A percentile compares a stretch with the other conserved stretches of the same genome.
These are phyloP conservation scores for Paralvinella palmiformis DNA, from an alignment of 1,140 invertebrate genomes.

Conservation along the genomic window DNA sequence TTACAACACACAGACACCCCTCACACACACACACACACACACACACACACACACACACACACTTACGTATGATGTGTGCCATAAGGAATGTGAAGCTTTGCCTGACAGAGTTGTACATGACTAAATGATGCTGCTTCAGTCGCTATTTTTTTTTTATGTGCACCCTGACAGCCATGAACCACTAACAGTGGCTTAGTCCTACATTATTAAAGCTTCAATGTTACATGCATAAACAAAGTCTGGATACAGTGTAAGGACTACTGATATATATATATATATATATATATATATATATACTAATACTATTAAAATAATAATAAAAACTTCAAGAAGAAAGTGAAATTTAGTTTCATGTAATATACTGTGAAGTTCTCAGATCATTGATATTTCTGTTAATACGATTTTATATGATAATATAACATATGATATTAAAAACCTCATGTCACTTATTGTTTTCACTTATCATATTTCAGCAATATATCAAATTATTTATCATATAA, in stretches of 20 bases:
- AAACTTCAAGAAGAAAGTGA: neutral
- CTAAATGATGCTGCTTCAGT: conserved; percentile 31
- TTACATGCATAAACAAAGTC: too few relatives aligned
- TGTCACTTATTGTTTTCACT: neutral
- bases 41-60: neutral
- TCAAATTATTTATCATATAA: neutral
- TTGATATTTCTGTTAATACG: neutral
- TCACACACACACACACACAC: neutral
- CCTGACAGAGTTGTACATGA: conserved; percentile 46
- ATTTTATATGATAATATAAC: neutral
- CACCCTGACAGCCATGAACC: conserved; percentile 69
- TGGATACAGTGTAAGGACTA: conserved; percentile 45
- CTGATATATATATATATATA: conserved; percentile 23
- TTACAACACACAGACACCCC: neutral
- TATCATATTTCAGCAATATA: neutral
- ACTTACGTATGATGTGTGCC: conserved; percentile 82
- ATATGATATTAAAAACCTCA: neutral
- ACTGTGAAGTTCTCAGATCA: too few relatives aligned
- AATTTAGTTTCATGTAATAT: neutral
- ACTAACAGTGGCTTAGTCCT: conserved; percentile 64
- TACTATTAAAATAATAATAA: neutral
- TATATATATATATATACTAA: neutral
- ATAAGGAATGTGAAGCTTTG: conserved; percentile 58
- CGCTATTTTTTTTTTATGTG: conserved; percentile 37
- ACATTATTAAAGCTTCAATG: neutral